Percentiles rank a stretch among this genome's conserved stretches.
phyloP scores from a whole-genome alignment of 2,888 invertebrate species.

The Drosophila differens region DNA sequence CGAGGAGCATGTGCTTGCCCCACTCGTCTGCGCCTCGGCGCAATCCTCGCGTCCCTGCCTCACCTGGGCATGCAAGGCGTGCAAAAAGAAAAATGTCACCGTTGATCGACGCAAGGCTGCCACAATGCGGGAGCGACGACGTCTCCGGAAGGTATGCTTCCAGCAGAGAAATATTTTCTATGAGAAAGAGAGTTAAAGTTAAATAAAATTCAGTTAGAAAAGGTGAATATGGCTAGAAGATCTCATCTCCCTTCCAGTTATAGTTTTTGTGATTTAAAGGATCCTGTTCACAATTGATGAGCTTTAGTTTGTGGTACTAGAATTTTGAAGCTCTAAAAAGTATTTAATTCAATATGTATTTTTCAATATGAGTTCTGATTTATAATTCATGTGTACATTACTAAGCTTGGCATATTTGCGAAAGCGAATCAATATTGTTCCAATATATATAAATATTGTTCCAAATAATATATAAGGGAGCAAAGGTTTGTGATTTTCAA shows the following conservation, averaged over 20 bases:
- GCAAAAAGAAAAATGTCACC: constrained; percentile 97
- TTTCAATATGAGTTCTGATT: background rate
- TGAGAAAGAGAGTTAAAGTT: background rate
- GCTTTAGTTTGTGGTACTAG: background rate
- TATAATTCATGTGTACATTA: background rate
- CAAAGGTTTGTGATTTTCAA: no score
- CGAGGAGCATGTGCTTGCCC: constrained; percentile 85
- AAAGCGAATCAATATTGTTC: background rate
- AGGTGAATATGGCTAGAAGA: background rate
- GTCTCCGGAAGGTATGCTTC: constrained; percentile 94
- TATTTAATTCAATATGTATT: background rate
- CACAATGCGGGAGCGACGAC: constrained; percentile 95
- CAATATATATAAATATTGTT: background rate
- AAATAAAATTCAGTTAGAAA: background rate
- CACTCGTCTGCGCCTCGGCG: constrained; percentile 85
- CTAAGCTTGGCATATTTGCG: background rate
- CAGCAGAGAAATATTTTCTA: background rate
- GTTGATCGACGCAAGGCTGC: constrained; percentile 99
- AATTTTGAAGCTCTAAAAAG: background rate
- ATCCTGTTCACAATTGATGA: background rate
- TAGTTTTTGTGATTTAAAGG: background rate
- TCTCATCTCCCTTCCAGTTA: background rate
- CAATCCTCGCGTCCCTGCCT: constrained; percentile 90
- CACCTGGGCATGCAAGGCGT: constrained; percentile 98
- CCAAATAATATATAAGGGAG: no score